phyloP scores from a whole-genome alignment of 1,140 invertebrate species.

The Pantala flavescens region DNA sequence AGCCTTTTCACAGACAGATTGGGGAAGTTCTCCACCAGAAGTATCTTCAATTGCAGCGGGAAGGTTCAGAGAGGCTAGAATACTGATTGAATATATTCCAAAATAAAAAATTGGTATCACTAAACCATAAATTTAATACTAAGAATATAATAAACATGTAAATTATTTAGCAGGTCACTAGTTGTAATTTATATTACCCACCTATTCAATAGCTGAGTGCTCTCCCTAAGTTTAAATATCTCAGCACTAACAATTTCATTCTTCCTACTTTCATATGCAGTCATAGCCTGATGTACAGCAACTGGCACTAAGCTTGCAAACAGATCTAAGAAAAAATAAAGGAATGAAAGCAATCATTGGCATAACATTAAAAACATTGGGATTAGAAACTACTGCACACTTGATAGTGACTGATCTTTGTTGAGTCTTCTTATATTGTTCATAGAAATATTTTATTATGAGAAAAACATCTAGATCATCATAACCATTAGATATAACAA shows the following conservation, averaged over 20 bases:
- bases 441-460: no score
- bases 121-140: conserved; percentile 18
- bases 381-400: no score
- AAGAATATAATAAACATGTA: conserved; percentile 8
- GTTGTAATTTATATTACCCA: conserved; percentile 28
- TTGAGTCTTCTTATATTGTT: no score
- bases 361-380: no score
- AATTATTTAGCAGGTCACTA: not conserved
- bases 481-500: no score
- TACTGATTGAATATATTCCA: conserved; percentile 38
- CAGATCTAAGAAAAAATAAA: conserved; percentile 52
- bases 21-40: conserved; percentile 66
- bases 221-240: conserved; percentile 69
- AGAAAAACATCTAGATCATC: no score
- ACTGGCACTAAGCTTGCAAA: conserved; percentile 82
- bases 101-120: conserved; percentile 7
- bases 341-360: no score
- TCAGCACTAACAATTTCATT: conserved; percentile 63
- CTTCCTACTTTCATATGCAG: conserved; percentile 69
- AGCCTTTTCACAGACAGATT: conserved; percentile 82
- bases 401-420: no score
- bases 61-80: conserved; percentile 88
- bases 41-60: conserved; percentile 92
- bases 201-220: conserved; percentile 84
- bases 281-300: conserved; percentile 77